Evolutionary conservation across 2,113 vertebrate species (phyloP), one percentile per base, ranked within the genome.

Genomic region (Xyliphius kryptos): DNA sequence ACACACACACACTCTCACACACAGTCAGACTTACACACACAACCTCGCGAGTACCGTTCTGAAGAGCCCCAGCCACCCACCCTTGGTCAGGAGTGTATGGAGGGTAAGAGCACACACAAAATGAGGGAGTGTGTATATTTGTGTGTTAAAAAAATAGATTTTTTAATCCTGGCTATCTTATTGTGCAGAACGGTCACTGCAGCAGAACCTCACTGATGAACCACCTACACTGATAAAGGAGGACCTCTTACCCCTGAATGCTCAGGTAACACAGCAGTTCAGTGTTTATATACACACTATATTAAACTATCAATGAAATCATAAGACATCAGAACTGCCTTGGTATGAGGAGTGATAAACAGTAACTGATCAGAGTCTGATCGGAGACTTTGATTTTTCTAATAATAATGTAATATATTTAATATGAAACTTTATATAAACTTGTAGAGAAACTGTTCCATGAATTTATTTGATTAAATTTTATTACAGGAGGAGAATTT

Each of bases 221-320:
- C 91, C 91, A 54, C 91, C 91, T 2, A 92, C 89, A 57, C 89
- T 94, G 48, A 92, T 90, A 2, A 94, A 94, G 80, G 91, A 94
- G 78, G 91, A 92, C 41, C 87, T 91, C 1, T 83, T 90, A 36
- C 87, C 89, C 1, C 70, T 85, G 16, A 82, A 84, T 67, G 77
- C 82, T 73, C 87, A 89, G 89, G 91, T 92, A 80, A 82, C 73
- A 2, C 38, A 16, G 7, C 3, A 41, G 11, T 21, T 5, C 37
- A 50, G 17, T 3, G 16, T 15, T 8, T 9, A 32, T 11, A 43
- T 41, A 52, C 46, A 15, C 14, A 20, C 11, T 9, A 13, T 51
- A n/a, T 8, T 6, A 17, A 19, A 51, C 16, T 48, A 21, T 5
- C 3, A 26, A 14, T 50, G 9, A 16, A 32, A 3, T 32, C 26